phyloP scores from a whole-genome alignment of 2,113 vertebrate genomes.

The Tamias sibiricus region DNA sequence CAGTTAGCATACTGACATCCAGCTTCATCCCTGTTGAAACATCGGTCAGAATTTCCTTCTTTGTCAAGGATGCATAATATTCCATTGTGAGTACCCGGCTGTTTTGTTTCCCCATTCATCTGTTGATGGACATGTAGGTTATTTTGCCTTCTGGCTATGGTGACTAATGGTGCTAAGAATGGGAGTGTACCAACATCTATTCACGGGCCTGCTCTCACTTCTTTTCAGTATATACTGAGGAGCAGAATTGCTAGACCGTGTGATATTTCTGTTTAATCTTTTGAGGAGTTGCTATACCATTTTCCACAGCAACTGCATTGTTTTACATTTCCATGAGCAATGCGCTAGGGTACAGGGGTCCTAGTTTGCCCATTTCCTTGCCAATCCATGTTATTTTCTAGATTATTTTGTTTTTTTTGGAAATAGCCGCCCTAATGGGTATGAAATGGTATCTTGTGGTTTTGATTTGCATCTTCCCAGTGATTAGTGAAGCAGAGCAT shows the following conservation, averaged over 20 bases:
- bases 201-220: background rate
- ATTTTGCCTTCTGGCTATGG: background rate
- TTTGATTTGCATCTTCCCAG: background rate
- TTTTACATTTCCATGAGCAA: background rate
- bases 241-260: background rate
- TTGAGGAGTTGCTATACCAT: too few species aligned
- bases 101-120: background rate
- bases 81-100: background rate
- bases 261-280: background rate
- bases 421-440: too few species aligned
- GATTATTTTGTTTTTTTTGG: background rate
- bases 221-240: background rate
- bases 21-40: background rate
- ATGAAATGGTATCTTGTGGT: background rate
- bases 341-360: fast-evolving
- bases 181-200: too few species aligned
- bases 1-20: background rate
- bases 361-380: background rate
- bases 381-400: background rate
- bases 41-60: background rate
- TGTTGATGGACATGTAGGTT: background rate
- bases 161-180: background rate
- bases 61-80: background rate
- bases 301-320: background rate
- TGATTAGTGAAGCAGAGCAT: background rate